These are phyloP conservation scores for Synanceia verrucosa DNA, from an alignment of 2,797 vertebrate genomes.

Conservation along the genomic window DNA sequence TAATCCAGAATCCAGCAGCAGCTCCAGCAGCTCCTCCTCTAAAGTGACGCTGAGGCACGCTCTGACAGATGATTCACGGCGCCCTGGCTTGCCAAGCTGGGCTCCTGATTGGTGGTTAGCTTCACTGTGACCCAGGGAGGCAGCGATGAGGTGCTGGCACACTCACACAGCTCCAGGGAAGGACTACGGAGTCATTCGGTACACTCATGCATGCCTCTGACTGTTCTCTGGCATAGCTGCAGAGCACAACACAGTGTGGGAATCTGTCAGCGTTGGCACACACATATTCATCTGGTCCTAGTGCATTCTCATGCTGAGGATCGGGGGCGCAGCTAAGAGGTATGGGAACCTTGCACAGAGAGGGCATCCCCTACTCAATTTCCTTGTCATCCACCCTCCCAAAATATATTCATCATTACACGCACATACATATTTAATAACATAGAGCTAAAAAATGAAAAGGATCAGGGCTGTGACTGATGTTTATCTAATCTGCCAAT, in stretches of 20 bases:
- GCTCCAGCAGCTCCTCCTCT: constrained; percentile 61
- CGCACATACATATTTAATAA: constrained; percentile 1
- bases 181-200: constrained; percentile 70
- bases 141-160: constrained; percentile 70
- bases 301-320: background rate
- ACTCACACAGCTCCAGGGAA: constrained; percentile 74
- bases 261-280: constrained; percentile 32
- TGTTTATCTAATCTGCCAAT: background rate
- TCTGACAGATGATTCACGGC: constrained; percentile 75
- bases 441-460: background rate
- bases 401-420: background rate
- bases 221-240: constrained; percentile 52
- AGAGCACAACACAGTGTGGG: constrained; percentile 37
- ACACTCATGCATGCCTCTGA: constrained; percentile 46
- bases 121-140: constrained; percentile 66
- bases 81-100: constrained; percentile 59
- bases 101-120: constrained; percentile 71
- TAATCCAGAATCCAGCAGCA: constrained; percentile 62
- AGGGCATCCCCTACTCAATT: background rate
- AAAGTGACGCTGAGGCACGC: constrained; percentile 52
- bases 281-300: constrained; percentile 20
- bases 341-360: background rate
- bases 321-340: constrained; percentile 9
- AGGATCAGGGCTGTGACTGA: background rate
- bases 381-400: background rate